A percentile compares a stretch with the other conserved stretches of the same genome.
Evolutionary conservation across 1,140 invertebrate species (phyloP).

Genomic region (Idris sp.): DNA sequence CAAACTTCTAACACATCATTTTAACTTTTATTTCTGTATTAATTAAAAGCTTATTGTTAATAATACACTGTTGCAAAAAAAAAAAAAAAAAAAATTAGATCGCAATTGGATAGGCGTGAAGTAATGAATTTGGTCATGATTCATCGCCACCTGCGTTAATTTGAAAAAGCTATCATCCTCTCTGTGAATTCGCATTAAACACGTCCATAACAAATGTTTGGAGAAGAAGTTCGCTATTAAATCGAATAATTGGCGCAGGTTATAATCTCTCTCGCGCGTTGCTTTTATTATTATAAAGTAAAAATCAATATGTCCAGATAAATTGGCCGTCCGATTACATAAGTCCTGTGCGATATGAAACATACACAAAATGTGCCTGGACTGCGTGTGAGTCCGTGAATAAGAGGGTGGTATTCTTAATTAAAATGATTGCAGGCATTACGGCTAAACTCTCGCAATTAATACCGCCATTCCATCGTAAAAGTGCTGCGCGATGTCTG

Average conservation of each 20-base stretch:
- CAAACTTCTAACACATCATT: too few relatives aligned
- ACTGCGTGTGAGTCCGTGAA: conserved; percentile 43
- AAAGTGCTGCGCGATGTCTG: conserved; percentile 69
- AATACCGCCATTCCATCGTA: conserved; percentile 70
- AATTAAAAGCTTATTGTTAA: too few relatives aligned
- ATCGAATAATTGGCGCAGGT: conserved; percentile 23
- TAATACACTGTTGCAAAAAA: too few relatives aligned
- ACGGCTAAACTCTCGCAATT: conserved; percentile 75
- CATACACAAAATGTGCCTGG: conserved; percentile 50
- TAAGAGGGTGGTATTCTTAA: conserved; percentile 69
- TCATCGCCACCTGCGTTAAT: conserved; percentile 25
- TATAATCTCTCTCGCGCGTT: conserved; percentile 15
- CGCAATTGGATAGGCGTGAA: too few relatives aligned
- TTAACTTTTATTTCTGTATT: too few relatives aligned
- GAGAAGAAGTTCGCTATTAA: conserved; percentile 11
- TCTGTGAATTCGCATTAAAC: conserved; percentile 22
- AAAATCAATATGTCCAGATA: conserved; percentile 27
- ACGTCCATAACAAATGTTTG: conserved; percentile 20
- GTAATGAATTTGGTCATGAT: conserved; percentile 5
- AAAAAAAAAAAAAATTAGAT: too few relatives aligned
- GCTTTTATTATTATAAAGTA: conserved; percentile 24
- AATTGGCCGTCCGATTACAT: conserved; percentile 50
- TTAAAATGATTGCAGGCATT: conserved; percentile 76
- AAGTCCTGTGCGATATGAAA: conserved; percentile 52
- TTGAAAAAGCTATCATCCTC: conserved; percentile 18